phyloP scores from a whole-genome alignment of 2,113 vertebrate species.

The Melanotaenia duboulayi region DNA sequence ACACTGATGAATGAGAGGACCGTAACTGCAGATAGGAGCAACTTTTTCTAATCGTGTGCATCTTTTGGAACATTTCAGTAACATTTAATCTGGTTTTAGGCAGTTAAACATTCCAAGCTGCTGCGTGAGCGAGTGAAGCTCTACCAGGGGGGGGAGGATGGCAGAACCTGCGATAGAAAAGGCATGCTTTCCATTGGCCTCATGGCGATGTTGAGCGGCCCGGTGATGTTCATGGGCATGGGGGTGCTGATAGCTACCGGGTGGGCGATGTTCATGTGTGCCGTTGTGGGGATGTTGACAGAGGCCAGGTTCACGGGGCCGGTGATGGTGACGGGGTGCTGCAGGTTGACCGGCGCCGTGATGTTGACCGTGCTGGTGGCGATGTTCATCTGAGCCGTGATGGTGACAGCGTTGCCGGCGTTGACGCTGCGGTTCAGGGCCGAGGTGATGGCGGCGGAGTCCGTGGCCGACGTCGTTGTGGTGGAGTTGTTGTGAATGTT shows the following conservation, averaged over 20 bases:
- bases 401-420: conserved; percentile 89
- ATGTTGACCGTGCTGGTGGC: conserved; percentile 96
- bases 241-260: conserved; percentile 94
- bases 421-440: conserved; percentile 70
- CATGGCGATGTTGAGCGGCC: conserved; percentile 96
- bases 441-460: conserved; percentile 76
- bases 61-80: background rate
- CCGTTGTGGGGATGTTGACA: conserved; percentile 90
- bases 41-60: too few relatives aligned
- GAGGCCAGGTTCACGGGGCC: conserved; percentile 95
- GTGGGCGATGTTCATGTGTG: conserved; percentile 94
- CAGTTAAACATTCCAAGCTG: conserved; percentile 51
- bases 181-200: conserved; percentile 97
- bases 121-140: conserved; percentile 9
- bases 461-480: conserved; percentile 81
- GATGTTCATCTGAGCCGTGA: conserved; percentile 95
- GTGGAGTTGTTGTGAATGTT: conserved; percentile 94
- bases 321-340: conserved; percentile 94
- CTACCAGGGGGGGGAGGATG: conserved; percentile 97
- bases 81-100: conserved; percentile 28
- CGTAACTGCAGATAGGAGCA: too few relatives aligned
- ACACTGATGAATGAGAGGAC: too few relatives aligned
- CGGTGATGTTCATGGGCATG: conserved; percentile 94
- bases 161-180: conserved; percentile 97
- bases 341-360: conserved; percentile 91